Conservation (phyloP, 1,140 invertebrate species). For the Hyles euphorbiae region DNA sequence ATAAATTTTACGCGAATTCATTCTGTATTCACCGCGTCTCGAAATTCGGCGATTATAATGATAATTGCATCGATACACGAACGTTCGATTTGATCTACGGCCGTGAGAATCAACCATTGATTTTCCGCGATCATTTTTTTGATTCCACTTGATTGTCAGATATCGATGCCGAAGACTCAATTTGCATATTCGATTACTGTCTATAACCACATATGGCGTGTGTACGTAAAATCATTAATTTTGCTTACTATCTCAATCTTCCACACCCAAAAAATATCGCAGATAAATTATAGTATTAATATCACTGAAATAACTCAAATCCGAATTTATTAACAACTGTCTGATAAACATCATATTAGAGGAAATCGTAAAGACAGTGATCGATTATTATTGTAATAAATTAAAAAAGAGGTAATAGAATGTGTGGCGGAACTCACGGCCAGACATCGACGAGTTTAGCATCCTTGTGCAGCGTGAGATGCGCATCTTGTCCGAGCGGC, state of each 20-base stretch:
- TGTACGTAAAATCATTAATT: too few relatives aligned
- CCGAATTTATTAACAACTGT: too few relatives aligned
- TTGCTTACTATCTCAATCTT: too few relatives aligned
- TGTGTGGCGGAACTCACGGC: constrained; percentile 55
- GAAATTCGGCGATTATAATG: constrained; percentile 68
- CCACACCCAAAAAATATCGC: too few relatives aligned
- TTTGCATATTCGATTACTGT: constrained; percentile 36
- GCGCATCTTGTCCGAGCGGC: constrained; percentile 55
- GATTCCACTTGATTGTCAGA: constrained; percentile 38
- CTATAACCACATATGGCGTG: background rate
- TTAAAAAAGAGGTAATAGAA: too few relatives aligned
- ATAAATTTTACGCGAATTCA: constrained; percentile 74
- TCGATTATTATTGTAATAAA: too few relatives aligned
- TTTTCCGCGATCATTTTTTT: constrained; percentile 52
- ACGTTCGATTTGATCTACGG: constrained; percentile 65
- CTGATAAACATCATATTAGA: too few relatives aligned
- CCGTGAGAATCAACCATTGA: constrained; percentile 69
- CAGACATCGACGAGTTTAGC: constrained; percentile 57
- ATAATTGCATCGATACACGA: constrained; percentile 68
- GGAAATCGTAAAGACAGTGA: too few relatives aligned
- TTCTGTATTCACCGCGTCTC: constrained; percentile 63
- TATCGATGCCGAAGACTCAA: constrained; percentile 32
- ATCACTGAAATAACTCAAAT: too few relatives aligned
- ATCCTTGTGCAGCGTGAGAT: constrained; percentile 64
- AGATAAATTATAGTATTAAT: too few relatives aligned